A percentile compares a stretch with the other conserved stretches of the same genome.
Evolutionary conservation across 2,888 invertebrate genomes (phyloP).

Genomic region (Eledona agricola): DNA sequence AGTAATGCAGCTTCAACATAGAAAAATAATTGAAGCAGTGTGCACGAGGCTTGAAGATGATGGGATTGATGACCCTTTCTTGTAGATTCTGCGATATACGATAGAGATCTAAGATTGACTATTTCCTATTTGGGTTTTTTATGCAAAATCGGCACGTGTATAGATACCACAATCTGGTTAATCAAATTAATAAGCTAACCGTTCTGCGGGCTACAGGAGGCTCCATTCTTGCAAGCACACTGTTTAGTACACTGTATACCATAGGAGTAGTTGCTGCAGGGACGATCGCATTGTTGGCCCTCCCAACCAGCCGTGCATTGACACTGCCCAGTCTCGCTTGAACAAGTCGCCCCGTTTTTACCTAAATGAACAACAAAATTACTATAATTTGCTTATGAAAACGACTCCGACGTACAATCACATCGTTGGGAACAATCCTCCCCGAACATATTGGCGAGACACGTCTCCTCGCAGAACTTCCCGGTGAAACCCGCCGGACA

Average conservation of each 20-base stretch:
- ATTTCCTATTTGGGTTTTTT: no score
- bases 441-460: slow-evolving; percentile 77
- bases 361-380: slow-evolving; percentile 48
- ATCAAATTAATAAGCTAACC: slow-evolving; percentile 65
- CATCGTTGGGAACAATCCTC: slow-evolving; percentile 83
- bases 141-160: no score
- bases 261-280: slow-evolving; percentile 83
- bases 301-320: slow-evolving; percentile 81
- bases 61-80: no score
- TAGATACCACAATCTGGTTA: slow-evolving; percentile 17
- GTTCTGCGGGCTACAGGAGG: slow-evolving; percentile 83
- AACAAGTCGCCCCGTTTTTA: slow-evolving; percentile 80
- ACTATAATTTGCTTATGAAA: slow-evolving; percentile 1
- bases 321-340: slow-evolving; percentile 82
- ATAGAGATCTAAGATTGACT: no score
- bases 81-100: no score
- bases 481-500: slow-evolving; percentile 86
- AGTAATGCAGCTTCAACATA: no score
- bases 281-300: slow-evolving; percentile 86
- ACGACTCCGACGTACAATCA: slow-evolving; percentile 67
- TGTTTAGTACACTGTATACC: slow-evolving; percentile 80
- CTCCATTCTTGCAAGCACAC: slow-evolving; percentile 83
- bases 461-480: slow-evolving; percentile 74
- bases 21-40: no score
- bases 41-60: no score